These are phyloP conservation scores for Engystomops pustulosus DNA, from an alignment of 2,113 vertebrate species.

Conservation along the genomic window DNA sequence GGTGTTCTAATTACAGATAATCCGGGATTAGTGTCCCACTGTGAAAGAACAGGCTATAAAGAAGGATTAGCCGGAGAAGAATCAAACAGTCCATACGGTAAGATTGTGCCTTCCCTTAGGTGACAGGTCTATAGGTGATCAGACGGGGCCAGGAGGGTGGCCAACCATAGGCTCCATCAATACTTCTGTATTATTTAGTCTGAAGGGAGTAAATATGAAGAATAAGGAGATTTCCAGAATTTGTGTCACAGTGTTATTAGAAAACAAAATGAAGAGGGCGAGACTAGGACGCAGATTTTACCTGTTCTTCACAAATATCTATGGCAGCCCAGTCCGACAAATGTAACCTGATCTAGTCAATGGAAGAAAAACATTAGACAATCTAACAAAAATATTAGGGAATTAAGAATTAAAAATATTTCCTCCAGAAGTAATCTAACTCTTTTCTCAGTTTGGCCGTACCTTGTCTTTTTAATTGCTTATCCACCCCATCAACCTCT, in stretches of 20 bases:
- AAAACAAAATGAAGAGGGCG: not conserved
- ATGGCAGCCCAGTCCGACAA: not conserved
- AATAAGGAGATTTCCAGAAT: slow-evolving; percentile 18
- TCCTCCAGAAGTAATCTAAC: too few species aligned
- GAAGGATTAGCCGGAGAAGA: slow-evolving; percentile 35
- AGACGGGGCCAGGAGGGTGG: not conserved
- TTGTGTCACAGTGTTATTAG: slow-evolving; percentile 3
- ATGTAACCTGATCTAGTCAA: slow-evolving; percentile 1
- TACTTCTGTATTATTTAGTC: not conserved
- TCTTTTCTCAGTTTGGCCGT: too few species aligned
- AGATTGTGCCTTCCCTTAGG: too few species aligned
- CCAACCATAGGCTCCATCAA: not conserved
- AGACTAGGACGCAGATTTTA: not conserved
- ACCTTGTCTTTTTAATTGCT: too few species aligned
- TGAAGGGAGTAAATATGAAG: slow-evolving; percentile 29
- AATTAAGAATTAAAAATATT: not conserved
- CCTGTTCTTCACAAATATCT: not conserved
- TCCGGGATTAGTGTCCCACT: slow-evolving; percentile 43
- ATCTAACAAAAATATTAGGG: too few species aligned
- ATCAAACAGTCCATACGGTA: slow-evolving; percentile 2
- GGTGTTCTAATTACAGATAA: slow-evolving; percentile 42
- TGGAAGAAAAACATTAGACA: not conserved
- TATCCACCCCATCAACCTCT: too few species aligned
- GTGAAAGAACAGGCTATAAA: slow-evolving; percentile 37
- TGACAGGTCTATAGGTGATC: not conserved